Conservation (phyloP, 2,113 vertebrate species). For the Puffinus mauretanicus region DNA sequence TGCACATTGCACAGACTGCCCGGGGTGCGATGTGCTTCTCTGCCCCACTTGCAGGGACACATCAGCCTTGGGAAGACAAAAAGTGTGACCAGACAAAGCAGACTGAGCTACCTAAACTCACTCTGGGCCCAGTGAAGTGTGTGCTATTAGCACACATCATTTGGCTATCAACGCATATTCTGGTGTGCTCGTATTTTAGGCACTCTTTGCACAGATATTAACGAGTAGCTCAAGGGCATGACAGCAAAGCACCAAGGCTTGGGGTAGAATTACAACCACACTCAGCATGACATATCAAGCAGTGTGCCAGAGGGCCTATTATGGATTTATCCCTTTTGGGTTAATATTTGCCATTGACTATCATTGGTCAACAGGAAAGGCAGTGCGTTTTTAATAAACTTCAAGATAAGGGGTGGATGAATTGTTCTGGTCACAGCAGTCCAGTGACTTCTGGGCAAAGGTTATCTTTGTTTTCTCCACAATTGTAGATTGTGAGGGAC, state of each 20-base stretch:
- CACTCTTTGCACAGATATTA: not conserved
- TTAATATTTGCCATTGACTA: not conserved
- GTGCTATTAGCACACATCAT: not conserved
- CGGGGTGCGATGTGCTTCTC: rapidly evolving
- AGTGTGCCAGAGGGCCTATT: not conserved
- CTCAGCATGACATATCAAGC: not conserved
- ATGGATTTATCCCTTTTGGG: not conserved
- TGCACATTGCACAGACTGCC: not conserved
- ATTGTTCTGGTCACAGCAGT: not conserved
- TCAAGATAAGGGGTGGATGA: not conserved
- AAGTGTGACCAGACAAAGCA: not conserved
- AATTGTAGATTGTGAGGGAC: not conserved
- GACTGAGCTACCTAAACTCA: not conserved
- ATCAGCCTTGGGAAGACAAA: not conserved
- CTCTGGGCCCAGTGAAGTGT: not conserved
- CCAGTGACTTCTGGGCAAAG: not conserved
- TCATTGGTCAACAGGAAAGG: not conserved
- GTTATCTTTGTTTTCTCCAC: not conserved
- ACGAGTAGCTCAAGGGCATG: not conserved
- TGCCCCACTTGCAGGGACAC: not conserved
- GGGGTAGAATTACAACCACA: not conserved
- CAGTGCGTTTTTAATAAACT: not conserved
- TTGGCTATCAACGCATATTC: not conserved
- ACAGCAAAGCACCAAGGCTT: not conserved
- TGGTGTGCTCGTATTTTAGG: not conserved